Percentiles rank a stretch among this genome's conserved stretches.
phyloP scores from a whole-genome alignment of 1,140 invertebrate species.

The Belonocnema kinseyi region DNA sequence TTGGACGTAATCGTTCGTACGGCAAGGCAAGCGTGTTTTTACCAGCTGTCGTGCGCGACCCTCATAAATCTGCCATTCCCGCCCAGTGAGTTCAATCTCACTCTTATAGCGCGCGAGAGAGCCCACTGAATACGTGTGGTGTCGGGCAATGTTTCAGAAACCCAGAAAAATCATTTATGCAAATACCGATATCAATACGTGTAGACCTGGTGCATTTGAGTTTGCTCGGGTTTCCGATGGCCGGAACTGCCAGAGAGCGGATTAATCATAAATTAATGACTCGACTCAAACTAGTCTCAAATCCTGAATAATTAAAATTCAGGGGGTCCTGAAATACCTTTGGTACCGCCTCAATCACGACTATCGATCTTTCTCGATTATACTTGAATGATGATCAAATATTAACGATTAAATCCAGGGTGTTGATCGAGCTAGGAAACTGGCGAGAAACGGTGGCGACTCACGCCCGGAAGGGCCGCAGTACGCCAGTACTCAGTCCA shows the following conservation, averaged over 20 bases:
- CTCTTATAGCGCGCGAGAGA: conserved; percentile 62
- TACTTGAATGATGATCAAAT: too few relatives aligned
- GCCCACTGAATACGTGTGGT: conserved; percentile 38
- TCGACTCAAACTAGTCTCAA: not conserved
- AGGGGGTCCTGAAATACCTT: not conserved
- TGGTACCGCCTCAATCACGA: not conserved
- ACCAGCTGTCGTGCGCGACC: conserved; percentile 64
- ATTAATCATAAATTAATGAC: conserved; percentile 59
- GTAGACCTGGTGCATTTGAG: conserved; percentile 44
- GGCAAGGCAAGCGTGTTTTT: conserved; percentile 57
- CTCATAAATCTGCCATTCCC: conserved; percentile 70
- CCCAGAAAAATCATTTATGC: conserved; percentile 53
- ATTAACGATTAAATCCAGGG: too few relatives aligned
- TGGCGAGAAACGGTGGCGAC: too few relatives aligned
- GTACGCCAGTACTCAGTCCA: too few relatives aligned
- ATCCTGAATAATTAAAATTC: conserved; percentile 26
- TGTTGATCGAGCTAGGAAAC: too few relatives aligned
- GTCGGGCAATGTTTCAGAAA: conserved; percentile 49
- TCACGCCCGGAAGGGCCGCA: too few relatives aligned
- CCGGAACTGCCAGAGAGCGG: conserved; percentile 44
- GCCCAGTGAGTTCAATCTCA: conserved; percentile 62
- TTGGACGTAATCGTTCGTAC: conserved; percentile 13
- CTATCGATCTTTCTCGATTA: not conserved
- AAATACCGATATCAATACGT: conserved; percentile 52
- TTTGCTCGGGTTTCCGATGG: conserved; percentile 41